Evolutionary conservation across 1,140 invertebrate species (phyloP).

Genomic region (Drosophila bifasciata): DNA sequence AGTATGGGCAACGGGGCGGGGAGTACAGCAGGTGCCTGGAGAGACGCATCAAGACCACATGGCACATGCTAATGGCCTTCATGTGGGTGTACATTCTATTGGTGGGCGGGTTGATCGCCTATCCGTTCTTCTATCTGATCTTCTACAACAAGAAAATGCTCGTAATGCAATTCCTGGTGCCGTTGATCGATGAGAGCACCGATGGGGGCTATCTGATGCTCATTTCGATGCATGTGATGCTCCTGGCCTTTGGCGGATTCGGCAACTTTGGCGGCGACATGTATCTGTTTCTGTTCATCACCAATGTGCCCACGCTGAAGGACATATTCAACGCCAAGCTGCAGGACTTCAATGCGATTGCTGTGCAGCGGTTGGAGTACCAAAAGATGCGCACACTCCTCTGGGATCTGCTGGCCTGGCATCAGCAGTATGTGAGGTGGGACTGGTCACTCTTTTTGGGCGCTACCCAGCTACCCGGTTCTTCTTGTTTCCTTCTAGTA

Average conservation of each 20-base stretch:
- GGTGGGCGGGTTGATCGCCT: conserved; percentile 6
- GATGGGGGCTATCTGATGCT: conserved; percentile 50
- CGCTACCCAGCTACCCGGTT: neutral
- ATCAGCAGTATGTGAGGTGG: conserved; percentile 54
- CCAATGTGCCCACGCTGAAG: conserved; percentile 58
- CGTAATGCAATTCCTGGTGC: conserved; percentile 63
- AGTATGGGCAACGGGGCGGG: conserved; percentile 48
- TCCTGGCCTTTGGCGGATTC: conserved; percentile 45
- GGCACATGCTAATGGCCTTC: conserved; percentile 38
- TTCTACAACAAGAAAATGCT: conserved; percentile 37
- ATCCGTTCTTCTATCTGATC: conserved; percentile 45
- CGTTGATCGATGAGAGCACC: conserved; percentile 39
- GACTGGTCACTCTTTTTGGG: neutral
- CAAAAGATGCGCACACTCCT: conserved; percentile 14
- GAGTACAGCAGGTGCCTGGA: conserved; percentile 46
- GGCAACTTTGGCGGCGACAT: conserved; percentile 71
- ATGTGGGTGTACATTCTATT: conserved; percentile 12
- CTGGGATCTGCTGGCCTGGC: conserved; percentile 53
- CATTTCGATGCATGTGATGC: conserved; percentile 21
- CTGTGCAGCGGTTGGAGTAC: neutral
- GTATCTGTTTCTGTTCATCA: conserved; percentile 61
- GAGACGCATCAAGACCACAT: conserved; percentile 39
- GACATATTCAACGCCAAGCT: conserved; percentile 55
- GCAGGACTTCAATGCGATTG: conserved; percentile 47
- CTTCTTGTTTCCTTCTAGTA: conserved; percentile 10